These are phyloP conservation scores for Chauna torquata DNA, from an alignment of 2,113 vertebrate genomes.

Conservation along the genomic window DNA sequence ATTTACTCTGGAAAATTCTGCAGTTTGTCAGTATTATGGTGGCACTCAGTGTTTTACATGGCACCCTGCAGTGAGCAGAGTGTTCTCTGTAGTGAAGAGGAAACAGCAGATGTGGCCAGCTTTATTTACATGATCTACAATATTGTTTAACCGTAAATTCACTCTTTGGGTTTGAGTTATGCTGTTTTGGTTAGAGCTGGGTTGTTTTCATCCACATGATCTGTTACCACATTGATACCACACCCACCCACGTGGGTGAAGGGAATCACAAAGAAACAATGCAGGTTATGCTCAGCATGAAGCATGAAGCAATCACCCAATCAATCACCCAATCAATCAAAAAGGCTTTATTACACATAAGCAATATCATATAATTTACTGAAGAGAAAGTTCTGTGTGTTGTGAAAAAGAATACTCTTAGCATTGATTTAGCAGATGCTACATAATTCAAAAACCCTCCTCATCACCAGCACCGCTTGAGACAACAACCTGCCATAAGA, in stretches of 20 bases:
- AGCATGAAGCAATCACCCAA: too few relatives aligned
- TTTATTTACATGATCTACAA: not conserved
- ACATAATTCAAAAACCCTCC: not conserved
- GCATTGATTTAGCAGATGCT: not conserved
- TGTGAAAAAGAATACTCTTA: not conserved
- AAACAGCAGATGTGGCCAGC: not conserved
- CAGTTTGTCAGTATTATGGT: not conserved
- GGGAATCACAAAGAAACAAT: not conserved
- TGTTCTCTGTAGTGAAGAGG: not conserved
- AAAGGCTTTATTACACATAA: rapidly evolving
- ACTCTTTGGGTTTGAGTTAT: not conserved
- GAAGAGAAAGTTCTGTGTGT: not conserved
- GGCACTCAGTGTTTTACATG: not conserved
- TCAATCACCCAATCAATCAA: not conserved
- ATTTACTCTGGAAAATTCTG: not conserved
- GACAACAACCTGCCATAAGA: not conserved
- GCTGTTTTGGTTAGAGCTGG: not conserved
- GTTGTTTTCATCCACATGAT: not conserved
- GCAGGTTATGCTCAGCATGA: not conserved
- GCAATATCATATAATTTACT: not conserved
- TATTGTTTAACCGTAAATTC: not conserved
- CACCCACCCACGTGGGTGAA: too few relatives aligned
- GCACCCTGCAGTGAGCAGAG: rapidly evolving
- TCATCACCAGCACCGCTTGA: not conserved
- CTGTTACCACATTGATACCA: not conserved